Conservation (phyloP, 64 coral and sea anemone species). For the Platygyra sinensis region DNA sequence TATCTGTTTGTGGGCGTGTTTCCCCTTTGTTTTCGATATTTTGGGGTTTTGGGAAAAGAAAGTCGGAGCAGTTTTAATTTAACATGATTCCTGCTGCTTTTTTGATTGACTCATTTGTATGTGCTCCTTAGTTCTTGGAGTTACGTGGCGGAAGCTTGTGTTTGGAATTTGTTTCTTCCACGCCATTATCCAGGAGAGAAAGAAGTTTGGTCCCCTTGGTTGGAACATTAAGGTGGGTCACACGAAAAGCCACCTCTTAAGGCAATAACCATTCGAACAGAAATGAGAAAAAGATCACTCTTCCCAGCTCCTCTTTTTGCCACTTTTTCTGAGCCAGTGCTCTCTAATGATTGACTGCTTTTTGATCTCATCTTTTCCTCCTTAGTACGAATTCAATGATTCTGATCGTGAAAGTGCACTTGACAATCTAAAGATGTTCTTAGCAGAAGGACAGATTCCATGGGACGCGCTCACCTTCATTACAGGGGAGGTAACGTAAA, state of each 20-base stretch:
- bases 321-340: too few species aligned
- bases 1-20: too few species aligned
- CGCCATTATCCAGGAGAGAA: constrained; percentile 98
- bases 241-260: too few species aligned
- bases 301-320: background rate
- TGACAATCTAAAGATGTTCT: constrained; percentile 99
- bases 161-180: constrained; percentile 99
- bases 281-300: background rate
- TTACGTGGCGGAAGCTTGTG: constrained; percentile 93
- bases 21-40: too few species aligned
- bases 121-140: constrained; percentile 75
- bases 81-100: too few species aligned
- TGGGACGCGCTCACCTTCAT: constrained; percentile 98
- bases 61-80: too few species aligned
- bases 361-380: background rate
- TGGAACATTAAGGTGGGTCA: constrained; percentile 93
- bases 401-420: constrained; percentile 90
- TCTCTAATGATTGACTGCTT: background rate
- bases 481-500: constrained; percentile 79
- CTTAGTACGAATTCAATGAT: constrained; percentile 96
- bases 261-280: too few species aligned
- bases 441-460: constrained; percentile 90
- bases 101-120: background rate
- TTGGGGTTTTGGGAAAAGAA: too few species aligned
- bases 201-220: constrained; percentile 98